Base-by-base conservation (phyloP, 2,797 vertebrate species). In the Gila robusta region DNA sequence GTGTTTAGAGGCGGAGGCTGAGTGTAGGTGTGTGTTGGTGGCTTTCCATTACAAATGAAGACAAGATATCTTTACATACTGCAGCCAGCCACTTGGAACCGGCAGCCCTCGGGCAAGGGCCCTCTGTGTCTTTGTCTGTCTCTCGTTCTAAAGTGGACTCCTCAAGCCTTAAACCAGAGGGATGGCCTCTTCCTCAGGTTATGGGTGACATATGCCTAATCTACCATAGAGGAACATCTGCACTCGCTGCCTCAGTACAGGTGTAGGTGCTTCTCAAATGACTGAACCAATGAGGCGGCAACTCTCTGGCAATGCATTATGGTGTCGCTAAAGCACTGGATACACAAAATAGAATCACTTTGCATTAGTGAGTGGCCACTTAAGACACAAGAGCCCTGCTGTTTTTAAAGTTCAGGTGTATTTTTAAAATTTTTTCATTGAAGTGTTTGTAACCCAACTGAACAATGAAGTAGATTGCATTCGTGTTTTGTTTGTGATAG, bases 31-130 rank as follows among this genome's bases (percentile, higher is more conserved):
- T 91, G 88, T 92, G 87, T 92, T 87, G 72, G 82, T 83, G 88
- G 88, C 91, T 91, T 92, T 93, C 88, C 84, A 86, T 90, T 92
- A 91, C 93, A 92, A 93, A 93, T 92, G 91, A 92, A 93, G 91
- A 93, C 92, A 91, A 92, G 91, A 88, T 90, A 91, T 92, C 91
- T 91, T 90, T 84, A 90, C 94, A 92, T 90, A 90, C 91, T 91
- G 89, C 88, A 87, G 89, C 90, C 92, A 91, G 90, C 84, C 88
- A 84, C 80, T 84, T 77, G 88, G 90, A 91, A 92, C 91, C 83
- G 62, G 59, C 69, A 41, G 89, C 92, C 92, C 92, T 89, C 69
- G 86, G 93, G 93, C 90, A 41, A 89, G 78, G 81, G 83, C 85
- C 89, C 82, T 89, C 85, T 88, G 70, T 80, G 87, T 87, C 89